phyloP scores from a whole-genome alignment of 1,140 invertebrate genomes.

The Drosophila mojavensis region DNA sequence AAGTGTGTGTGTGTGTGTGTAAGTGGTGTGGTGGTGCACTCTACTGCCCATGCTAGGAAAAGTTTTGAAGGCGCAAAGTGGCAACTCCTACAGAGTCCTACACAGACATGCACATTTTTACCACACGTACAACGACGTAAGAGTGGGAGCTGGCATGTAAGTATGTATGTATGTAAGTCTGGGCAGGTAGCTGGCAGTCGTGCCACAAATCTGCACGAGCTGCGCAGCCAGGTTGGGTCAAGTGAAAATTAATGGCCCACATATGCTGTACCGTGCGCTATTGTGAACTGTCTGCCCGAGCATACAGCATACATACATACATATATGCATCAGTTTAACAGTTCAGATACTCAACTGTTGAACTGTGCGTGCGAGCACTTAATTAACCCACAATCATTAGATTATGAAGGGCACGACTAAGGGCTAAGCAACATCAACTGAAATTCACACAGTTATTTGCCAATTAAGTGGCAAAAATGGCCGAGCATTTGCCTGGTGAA shows the following conservation, averaged over 20 bases:
- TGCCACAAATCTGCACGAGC: conserved; percentile 56
- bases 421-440: not conserved
- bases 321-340: conserved; percentile 14
- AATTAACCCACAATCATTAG: conserved; percentile 72
- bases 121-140: not conserved
- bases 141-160: not conserved
- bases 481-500: not conserved
- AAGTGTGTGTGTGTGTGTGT: not conserved
- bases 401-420: conserved; percentile 22
- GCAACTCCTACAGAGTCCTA: conserved; percentile 2
- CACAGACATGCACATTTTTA: not conserved
- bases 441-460: conserved; percentile 48
- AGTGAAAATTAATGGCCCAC: conserved; percentile 53
- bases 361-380: conserved; percentile 72
- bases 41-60: not conserved
- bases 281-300: not conserved
- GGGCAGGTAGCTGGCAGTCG: conserved; percentile 31
- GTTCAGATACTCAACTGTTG: conserved; percentile 32
- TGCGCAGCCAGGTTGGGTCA: not conserved
- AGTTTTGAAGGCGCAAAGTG: conserved; percentile 28
- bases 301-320: not conserved
- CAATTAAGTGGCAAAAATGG: conserved; percentile 43
- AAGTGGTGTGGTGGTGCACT: conserved; percentile 6
- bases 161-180: too few species aligned
- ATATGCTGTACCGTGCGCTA: conserved; percentile 30